Base-by-base conservation (phyloP, 1,140 invertebrate species). In the Maniola jurtina region DNA sequence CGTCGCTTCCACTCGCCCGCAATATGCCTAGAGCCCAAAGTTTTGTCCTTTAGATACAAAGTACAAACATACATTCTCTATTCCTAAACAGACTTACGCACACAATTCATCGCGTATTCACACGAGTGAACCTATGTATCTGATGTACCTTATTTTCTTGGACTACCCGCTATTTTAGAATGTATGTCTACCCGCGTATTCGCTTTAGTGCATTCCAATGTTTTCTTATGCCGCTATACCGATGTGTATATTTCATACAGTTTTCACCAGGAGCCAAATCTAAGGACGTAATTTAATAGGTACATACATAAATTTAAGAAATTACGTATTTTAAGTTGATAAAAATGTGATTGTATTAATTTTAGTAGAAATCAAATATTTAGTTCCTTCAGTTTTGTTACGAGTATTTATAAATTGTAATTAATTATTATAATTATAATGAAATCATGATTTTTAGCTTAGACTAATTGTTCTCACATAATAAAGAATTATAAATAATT, bases 311-410 rank as follows among this genome's bases (percentile, higher is more conserved):
- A 75, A 78, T 76, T 75, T 81, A 81, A 79, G 75, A 81, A 73
- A 79, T 77, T 76, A 70, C 56, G 47, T 61, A 69, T 83, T 78
- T 78, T 89, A 86, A 86, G 78, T 88, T 88, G 55, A 76, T 81
- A 80, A 75, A 83, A 86, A 75, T 89, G 87, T 89, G 87, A 89
- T 89, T 84, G 73, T 82, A 75, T 75, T 87, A 80, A 74, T 84
- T 57, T 87, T 84, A 88, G 76, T 85, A 82, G 77, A 80, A 73
- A 84, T 81, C 77, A 88, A 88, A 84, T 85, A 83, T 88, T 90
- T 88, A 90, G 88, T 90, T 90, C 88, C 88, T 90, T 86, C 78
- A 88, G 79, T 89, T 89, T 89, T 88, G 86, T 90, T 90, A 88
- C 77, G 75, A 80, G 75, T 88, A 89, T 89, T 90, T 90, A 89